phyloP scores from a whole-genome alignment of 2,888 invertebrate genomes.

The Corbicula japonica region DNA sequence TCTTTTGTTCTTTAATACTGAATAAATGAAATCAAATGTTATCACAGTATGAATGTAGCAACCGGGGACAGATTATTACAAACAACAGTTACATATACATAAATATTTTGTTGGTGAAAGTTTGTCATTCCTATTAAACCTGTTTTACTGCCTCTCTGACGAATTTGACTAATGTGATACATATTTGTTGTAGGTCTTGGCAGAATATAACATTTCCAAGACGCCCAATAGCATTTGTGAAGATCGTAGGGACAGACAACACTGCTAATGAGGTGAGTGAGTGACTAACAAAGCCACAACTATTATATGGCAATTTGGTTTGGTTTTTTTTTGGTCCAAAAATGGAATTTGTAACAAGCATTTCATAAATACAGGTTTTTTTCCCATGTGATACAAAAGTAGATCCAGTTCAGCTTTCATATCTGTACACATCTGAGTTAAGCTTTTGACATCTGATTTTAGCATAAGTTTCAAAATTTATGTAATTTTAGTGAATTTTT shows the following conservation, averaged over 20 bases:
- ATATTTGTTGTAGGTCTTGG: conserved; percentile 91
- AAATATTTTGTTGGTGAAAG: too few relatives aligned
- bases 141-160: background rate
- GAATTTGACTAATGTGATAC: background rate
- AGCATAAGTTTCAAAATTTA: background rate
- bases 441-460: background rate
- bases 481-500: background rate
- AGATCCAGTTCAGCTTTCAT: background rate
- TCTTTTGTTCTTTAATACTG: too few relatives aligned
- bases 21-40: too few relatives aligned
- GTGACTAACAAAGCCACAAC: background rate
- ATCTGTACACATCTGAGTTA: background rate
- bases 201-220: conserved; percentile 95
- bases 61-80: too few relatives aligned
- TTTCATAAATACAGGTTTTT: background rate
- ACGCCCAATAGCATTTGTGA: conserved; percentile 95
- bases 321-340: background rate
- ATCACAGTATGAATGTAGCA: too few relatives aligned
- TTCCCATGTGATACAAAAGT: background rate
- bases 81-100: too few relatives aligned
- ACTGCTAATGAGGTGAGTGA: conserved; percentile 95
- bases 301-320: background rate
- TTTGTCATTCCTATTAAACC: too few relatives aligned
- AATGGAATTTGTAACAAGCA: background rate
- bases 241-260: conserved; percentile 98